Evolutionary conservation across 2,797 vertebrate genomes (phyloP).

Genomic region (Carapus acus): DNA sequence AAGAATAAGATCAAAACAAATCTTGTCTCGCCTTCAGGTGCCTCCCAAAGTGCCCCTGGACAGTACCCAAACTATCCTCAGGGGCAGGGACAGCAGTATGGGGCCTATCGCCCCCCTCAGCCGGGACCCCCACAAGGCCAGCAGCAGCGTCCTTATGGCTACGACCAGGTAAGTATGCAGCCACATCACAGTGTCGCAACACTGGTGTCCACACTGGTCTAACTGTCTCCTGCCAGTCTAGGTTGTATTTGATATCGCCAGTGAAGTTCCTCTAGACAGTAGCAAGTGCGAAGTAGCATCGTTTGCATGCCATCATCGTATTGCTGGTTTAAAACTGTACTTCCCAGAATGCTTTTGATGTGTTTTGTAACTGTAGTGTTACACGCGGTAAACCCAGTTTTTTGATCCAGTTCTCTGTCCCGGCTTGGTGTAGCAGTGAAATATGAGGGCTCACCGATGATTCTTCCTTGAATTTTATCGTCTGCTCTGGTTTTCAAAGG

Average conservation of each 20-base stretch:
- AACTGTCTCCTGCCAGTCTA: slow-evolving; percentile 30
- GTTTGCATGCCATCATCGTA: slow-evolving; percentile 63
- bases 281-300: slow-evolving; percentile 25
- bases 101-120: slow-evolving; percentile 87
- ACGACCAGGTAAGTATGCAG: slow-evolving; percentile 87
- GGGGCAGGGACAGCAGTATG: slow-evolving; percentile 96
- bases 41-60: slow-evolving; percentile 86
- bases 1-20: no score
- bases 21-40: slow-evolving; percentile 68
- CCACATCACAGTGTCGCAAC: slow-evolving; percentile 24
- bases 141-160: slow-evolving; percentile 95
- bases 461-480: slow-evolving; percentile 58
- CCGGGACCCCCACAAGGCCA: slow-evolving; percentile 93
- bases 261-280: slow-evolving; percentile 28
- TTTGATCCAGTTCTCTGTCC: slow-evolving; percentile 32
- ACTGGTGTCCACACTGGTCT: slow-evolving; percentile 11
- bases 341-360: slow-evolving; percentile 38
- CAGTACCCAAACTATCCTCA: slow-evolving; percentile 97
- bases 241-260: slow-evolving; percentile 27
- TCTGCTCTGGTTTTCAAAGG: slow-evolving; percentile 59
- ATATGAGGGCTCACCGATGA: slow-evolving; percentile 58
- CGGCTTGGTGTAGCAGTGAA: slow-evolving; percentile 57
- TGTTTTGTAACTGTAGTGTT: slow-evolving; percentile 52
- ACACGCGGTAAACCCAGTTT: slow-evolving; percentile 44
- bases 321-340: slow-evolving; percentile 41